Percentiles rank a stretch among this genome's conserved stretches.
These are phyloP conservation scores for Dendrocincla fuliginosa DNA, from an alignment of 2,797 vertebrate genomes.

Conservation along the genomic window DNA sequence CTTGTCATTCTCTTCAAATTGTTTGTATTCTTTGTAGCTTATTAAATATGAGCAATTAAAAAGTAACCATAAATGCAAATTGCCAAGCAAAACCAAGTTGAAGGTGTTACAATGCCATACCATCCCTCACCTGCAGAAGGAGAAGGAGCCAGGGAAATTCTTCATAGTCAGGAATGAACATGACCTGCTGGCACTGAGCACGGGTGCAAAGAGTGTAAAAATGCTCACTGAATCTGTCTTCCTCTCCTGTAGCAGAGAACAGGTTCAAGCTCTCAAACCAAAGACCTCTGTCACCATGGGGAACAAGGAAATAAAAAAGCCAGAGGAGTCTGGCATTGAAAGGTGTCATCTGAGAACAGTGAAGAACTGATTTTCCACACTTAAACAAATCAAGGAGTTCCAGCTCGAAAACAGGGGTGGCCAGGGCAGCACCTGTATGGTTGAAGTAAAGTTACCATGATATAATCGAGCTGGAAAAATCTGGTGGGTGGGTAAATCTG, in stretches of 20 bases:
- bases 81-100: neutral
- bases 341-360: neutral
- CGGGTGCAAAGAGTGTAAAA: neutral
- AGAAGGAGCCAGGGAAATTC: neutral
- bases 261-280: neutral
- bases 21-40: neutral
- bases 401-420: neutral
- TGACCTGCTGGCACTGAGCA: accelerated
- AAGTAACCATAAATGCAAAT: neutral
- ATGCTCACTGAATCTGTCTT: neutral
- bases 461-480: neutral
- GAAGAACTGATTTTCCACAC: neutral
- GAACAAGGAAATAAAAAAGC: neutral
- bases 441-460: neutral
- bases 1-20: neutral
- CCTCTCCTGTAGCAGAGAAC: neutral
- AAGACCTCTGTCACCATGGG: neutral
- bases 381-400: neutral
- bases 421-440: neutral
- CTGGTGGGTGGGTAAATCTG: neutral
- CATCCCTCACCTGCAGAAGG: neutral
- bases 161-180: neutral
- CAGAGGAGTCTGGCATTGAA: neutral
- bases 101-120: neutral
- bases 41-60: neutral